Base-by-base conservation (phyloP, 2,888 invertebrate genomes). In the Himalopsyche anomala region DNA sequence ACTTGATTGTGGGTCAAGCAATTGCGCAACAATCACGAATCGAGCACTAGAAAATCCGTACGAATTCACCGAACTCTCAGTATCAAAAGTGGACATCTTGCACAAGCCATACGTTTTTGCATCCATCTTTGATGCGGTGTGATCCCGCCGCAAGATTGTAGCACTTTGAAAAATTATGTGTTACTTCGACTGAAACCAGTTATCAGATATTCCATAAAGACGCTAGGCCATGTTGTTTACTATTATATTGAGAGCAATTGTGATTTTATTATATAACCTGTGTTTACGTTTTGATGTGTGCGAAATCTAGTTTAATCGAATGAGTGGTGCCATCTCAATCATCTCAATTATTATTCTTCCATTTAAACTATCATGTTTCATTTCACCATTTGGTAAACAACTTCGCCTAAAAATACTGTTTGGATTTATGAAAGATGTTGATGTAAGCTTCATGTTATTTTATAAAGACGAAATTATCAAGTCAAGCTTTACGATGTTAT, bases 11-110 rank as follows among this genome's bases (percentile, higher is more conserved):
- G 83, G 85, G 85, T 85, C 83, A 85, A 80, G 80, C 79, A 83
- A 85, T 85, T 85, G 79, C 85, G 85, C 85, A 85, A 85, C 81
- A 80, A 54, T 36, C 84, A 80, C 84, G 84, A 84, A 54, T 54
- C 74, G 74, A 36, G 74, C 36, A 36, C 36, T 74, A 38, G 74
- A 36, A 74, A 74, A 36, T 74, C 74, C 74, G 36, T 74, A 74
- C 74, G 36, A 74, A 74, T 62, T 74, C 74, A 74, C 36, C 74
- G 15, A 38, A 36, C 38, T 36, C 38, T 6, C 74, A 74, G 74
- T 15, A 74, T 36, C 74, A 74, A 36, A 74, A 19, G 28, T 5
- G 6, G 12, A 28, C 19, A 36, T 74, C 74, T 74, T 12, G 38
- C 74, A 38, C 8, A 38, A 12, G 0, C 38, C 36, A 15, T 15